Conservation (phyloP, 2,888 invertebrate genomes). For the Caenorhabditis afra region DNA sequence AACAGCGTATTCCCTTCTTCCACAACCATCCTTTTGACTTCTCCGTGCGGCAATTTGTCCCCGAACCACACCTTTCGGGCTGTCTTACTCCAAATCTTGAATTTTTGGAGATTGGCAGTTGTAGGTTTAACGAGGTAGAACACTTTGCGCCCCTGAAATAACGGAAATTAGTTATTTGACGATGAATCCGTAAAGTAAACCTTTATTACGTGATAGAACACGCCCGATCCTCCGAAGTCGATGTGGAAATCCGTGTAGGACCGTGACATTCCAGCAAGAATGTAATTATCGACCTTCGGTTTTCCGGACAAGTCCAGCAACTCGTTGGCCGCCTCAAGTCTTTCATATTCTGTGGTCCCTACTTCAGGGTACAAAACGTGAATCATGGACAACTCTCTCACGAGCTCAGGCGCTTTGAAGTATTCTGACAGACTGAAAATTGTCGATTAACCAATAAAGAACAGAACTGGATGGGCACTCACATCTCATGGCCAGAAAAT, state of each 20-base stretch:
- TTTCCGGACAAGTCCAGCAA: conserved; percentile 76
- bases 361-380: conserved; percentile 80
- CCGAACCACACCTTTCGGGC: not conserved
- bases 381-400: conserved; percentile 89
- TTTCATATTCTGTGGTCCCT: too few relatives aligned
- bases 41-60: not conserved
- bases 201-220: conserved; percentile 90
- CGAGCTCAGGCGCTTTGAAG: conserved; percentile 88
- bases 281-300: conserved; percentile 89
- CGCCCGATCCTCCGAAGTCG: conserved; percentile 95
- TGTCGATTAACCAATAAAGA: not conserved
- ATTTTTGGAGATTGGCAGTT: not conserved
- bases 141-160: not conserved
- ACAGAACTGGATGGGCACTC: not conserved
- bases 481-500: not conserved
- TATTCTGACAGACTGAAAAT: conserved; percentile 64
- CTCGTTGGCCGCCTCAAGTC: not conserved
- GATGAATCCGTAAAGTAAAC: conserved; percentile 76
- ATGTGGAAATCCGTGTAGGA: conserved; percentile 96
- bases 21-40: conserved; percentile 82
- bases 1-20: conserved; percentile 90
- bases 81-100: not conserved
- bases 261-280: conserved; percentile 90
- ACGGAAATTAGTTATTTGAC: not conserved
- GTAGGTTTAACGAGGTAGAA: not conserved